Evolutionary conservation across 2,113 vertebrate species (phyloP).

Genomic region (Lophius piscatorius): DNA sequence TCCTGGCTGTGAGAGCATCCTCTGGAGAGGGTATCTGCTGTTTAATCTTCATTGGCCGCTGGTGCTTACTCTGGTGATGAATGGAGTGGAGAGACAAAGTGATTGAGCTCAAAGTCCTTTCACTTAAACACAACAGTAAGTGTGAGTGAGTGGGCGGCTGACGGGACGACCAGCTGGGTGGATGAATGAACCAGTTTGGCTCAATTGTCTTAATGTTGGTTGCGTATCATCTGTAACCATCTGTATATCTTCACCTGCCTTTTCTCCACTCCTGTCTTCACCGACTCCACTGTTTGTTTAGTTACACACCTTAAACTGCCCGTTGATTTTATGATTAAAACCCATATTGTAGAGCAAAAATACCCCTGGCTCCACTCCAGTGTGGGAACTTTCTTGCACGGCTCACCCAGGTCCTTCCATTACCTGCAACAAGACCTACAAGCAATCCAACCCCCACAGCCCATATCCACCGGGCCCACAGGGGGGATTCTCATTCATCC

Average conservation of each 20-base stretch:
- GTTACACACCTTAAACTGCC: not conserved
- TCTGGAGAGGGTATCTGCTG: slow-evolving; percentile 36
- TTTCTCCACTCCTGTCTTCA: not conserved
- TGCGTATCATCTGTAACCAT: not conserved
- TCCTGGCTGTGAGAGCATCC: slow-evolving; percentile 30
- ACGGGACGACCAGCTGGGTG: slow-evolving; percentile 17
- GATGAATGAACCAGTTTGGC: slow-evolving; percentile 18
- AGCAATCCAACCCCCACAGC: too few relatives aligned
- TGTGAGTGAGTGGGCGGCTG: slow-evolving; percentile 13
- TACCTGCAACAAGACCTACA: too few relatives aligned
- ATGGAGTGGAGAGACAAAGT: slow-evolving; percentile 42
- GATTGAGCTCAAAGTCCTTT: slow-evolving; percentile 42
- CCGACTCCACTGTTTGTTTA: not conserved
- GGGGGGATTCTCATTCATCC: too few relatives aligned
- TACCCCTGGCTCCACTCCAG: not conserved
- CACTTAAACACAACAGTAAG: slow-evolving; percentile 28
- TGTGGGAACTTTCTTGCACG: not conserved
- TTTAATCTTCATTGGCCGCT: too few relatives aligned
- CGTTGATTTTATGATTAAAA: not conserved
- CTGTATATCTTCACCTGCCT: not conserved
- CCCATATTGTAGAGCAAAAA: not conserved
- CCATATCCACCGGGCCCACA: too few relatives aligned
- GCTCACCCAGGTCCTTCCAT: too few relatives aligned
- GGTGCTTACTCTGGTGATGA: too few relatives aligned
- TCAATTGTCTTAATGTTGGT: slow-evolving; percentile 20